These are phyloP conservation scores for Microtus californicus DNA, from an alignment of 2,797 vertebrate species.

Conservation along the genomic window DNA sequence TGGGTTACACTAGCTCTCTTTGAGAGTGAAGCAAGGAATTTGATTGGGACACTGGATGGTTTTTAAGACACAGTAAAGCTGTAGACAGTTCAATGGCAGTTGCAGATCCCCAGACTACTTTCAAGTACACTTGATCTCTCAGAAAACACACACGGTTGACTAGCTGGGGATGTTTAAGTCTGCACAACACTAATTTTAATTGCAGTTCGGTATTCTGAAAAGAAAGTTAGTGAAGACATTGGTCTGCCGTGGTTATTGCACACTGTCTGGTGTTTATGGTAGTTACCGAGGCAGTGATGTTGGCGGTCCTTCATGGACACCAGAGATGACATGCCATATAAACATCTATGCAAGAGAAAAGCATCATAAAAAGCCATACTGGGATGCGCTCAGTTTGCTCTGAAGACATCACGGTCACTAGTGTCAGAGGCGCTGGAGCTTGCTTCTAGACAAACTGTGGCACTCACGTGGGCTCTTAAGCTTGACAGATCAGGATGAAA, in stretches of 20 bases:
- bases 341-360: conserved; percentile 4
- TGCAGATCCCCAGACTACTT: conserved; percentile 44
- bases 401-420: neutral
- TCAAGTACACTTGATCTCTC: conserved; percentile 3
- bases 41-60: neutral
- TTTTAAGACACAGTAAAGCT: neutral
- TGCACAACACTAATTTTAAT: neutral
- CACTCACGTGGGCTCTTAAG: neutral
- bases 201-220: conserved; percentile 25
- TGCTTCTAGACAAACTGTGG: neutral
- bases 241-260: neutral
- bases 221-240: neutral
- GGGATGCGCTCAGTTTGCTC: conserved; percentile 26
- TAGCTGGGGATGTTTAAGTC: neutral
- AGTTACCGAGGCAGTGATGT: neutral
- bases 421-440: neutral
- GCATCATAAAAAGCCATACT: neutral
- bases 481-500: neutral
- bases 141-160: neutral
- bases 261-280: neutral
- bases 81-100: neutral
- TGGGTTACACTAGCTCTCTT: conserved; percentile 8
- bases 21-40: neutral
- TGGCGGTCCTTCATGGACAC: neutral
- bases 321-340: neutral